Base-by-base conservation (phyloP, 2,888 invertebrate genomes). In the Heliconius sara region DNA sequence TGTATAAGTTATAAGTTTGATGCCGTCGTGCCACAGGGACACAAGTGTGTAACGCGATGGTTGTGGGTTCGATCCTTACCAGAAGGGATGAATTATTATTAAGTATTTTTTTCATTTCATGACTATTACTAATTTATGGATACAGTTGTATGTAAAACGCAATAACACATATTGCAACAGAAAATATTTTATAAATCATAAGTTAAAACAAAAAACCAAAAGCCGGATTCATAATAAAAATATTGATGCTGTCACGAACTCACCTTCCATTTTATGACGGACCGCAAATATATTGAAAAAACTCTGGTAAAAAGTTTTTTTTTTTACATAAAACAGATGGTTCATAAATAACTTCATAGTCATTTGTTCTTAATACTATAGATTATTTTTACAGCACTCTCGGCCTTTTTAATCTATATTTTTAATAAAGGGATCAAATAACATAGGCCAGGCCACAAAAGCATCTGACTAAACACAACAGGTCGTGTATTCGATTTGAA, bases 201-300 rank as follows among this genome's bases (percentile, higher is more conserved):
- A 22, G 22, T 67, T n/a, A 2, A 68, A 68, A 67, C 39, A 43
- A 68, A n/a, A 43, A 43, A 25, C 34, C 25, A 68, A 68, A 68
- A 68, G 68, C 43, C n/a, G 39, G n/a, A 43, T 68, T 68, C 3
- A 39, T 43, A 1, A 68, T 43, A 43, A 68, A 39, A 68, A 68
- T 5, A 68, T 68, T 7, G 25, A 43, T 25, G 68, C 68, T 39
- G 68, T 68, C 68, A 68, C 43, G 43, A 68, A 13, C 68, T 68
- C 39, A 43, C 68, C 68, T 43, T 43, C 34, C 22, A 68, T 68
- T 67, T 68, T n/a, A 68, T 68, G 43, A 43, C 43, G 43, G 43
- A 68, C 43, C 43, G 39, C 43, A 68, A 43, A 68, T 43, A 68
- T 43, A 68, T 68, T 43, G 68, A 68, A 68, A 43, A 68, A 43